Base-by-base conservation (phyloP, 2,797 vertebrate genomes). In the Propithecus perrieri region DNA sequence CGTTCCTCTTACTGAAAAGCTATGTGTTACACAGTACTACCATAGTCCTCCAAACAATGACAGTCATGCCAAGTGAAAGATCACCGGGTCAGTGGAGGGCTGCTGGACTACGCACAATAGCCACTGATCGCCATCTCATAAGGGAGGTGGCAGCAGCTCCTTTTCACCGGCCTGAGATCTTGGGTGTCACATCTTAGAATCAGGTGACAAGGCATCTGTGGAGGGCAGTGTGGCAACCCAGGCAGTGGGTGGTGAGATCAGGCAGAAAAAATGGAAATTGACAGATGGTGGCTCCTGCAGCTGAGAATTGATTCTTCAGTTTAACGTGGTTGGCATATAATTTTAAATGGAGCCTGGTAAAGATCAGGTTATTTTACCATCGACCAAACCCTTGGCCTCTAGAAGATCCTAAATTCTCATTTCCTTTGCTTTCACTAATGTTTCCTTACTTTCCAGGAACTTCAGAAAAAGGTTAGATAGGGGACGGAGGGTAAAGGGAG, bases 341-440 rank as follows among this genome's bases (percentile, higher is more conserved):
- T 95, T 91, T 72, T 33, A 85, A 90, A 55, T 50, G 87, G n/a
- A 94, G 78, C 61, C 78, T 91, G 35, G 28, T 67, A 85, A 86
- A 81, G 26, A 92, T 41, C 71, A 41, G 63, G 69, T 81, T 88
- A 41, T 55, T 87, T 92, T 67, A 61, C 18, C 10, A 22, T 22
- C 61, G 48, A 38, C 43, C 43, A 83, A 80, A 38, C 13, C 53
- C 8, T 59, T 57, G 61, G 57, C 48, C 41, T 85, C 61, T 48
- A 33, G 9, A 48, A 80, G 24, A 20, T 35, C 55, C n/a, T 75
- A 12, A 33, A 74, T 69, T 76, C 89, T 72, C 26, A 24, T 91
- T 83, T 74, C 8, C 30, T 85, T 96, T 41, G 17, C 67, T 90
- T 80, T 86, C 20, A 72, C 7, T 33, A 7, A 41, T 28, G 18